Conservation (phyloP, 2,888 invertebrate genomes). For the Tenthredo amoena region DNA sequence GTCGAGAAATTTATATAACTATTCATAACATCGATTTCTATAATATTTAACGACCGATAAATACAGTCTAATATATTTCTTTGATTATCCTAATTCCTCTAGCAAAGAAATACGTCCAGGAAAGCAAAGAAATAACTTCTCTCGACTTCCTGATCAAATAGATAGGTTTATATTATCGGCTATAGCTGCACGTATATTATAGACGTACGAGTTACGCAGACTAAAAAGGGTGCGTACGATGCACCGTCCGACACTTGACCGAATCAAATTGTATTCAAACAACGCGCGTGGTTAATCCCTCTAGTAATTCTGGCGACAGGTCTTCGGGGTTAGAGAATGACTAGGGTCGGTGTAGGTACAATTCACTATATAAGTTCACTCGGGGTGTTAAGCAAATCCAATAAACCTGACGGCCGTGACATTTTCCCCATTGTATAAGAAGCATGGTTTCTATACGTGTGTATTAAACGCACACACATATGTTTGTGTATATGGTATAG, state of each 20-base stretch:
- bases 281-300: conserved; percentile 71
- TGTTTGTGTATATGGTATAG: neutral
- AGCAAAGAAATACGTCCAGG: neutral
- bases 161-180: neutral
- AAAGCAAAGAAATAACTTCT: neutral
- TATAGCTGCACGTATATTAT: neutral
- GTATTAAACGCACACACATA: neutral
- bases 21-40: neutral
- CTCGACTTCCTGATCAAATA: neutral
- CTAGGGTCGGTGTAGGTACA: neutral
- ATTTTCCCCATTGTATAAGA: conserved; percentile 59
- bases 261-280: conserved; percentile 67
- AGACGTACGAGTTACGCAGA: neutral
- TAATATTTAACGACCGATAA: too few relatives aligned
- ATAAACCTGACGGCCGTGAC: conserved; percentile 75
- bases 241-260: conserved; percentile 68
- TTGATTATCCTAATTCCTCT: neutral
- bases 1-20: too few relatives aligned
- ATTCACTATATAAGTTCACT: conserved; percentile 47
- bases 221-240: neutral
- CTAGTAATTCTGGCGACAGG: conserved; percentile 74
- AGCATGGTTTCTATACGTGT: neutral
- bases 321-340: conserved; percentile 58
- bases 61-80: neutral
- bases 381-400: conserved; percentile 73